Percentiles rank a stretch among this genome's conserved stretches.
Evolutionary conservation across 2,797 vertebrate species (phyloP).

Genomic region (Heliangelus exortis): DNA sequence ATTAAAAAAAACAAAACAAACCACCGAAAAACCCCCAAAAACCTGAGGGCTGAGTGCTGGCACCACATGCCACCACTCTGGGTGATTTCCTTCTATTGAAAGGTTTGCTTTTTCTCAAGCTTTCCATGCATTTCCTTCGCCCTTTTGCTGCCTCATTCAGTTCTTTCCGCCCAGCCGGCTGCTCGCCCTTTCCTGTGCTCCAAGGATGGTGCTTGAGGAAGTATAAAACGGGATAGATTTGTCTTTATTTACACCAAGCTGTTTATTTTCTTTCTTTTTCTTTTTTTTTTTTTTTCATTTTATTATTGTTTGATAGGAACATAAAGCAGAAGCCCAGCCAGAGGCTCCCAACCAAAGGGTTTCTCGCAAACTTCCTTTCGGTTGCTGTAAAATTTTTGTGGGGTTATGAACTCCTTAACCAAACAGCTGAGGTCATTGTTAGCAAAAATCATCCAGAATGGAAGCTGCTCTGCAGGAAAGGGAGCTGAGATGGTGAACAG

Average conservation of each 20-base stretch:
- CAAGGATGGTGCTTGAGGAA: not conserved
- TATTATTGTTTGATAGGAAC: not conserved
- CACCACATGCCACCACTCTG: not conserved
- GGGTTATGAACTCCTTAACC: slow-evolving; percentile 79
- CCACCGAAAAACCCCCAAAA: not conserved
- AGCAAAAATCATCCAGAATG: slow-evolving; percentile 14
- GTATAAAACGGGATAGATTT: not conserved
- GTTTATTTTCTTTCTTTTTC: not conserved
- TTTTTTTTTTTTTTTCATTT: not conserved
- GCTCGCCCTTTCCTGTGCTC: not conserved
- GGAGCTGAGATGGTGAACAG: not conserved
- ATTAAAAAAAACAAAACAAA: not conserved
- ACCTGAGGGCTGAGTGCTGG: not conserved
- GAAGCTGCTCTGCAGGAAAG: slow-evolving; percentile 34
- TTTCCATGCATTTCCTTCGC: not conserved
- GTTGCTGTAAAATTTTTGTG: slow-evolving; percentile 35
- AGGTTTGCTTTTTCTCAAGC: not conserved
- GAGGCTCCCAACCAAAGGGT: not conserved
- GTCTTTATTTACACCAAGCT: slow-evolving; percentile 17
- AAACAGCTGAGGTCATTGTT: slow-evolving; percentile 76
- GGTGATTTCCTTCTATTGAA: not conserved
- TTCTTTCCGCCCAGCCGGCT: not conserved
- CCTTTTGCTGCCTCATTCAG: not conserved
- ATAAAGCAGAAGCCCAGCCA: slow-evolving; percentile 39
- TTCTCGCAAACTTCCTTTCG: slow-evolving; percentile 11